Percentiles rank a stretch among this genome's conserved stretches.
phyloP scores from a whole-genome alignment of 2,797 vertebrate genomes.

The Knipowitschia caucasica region DNA sequence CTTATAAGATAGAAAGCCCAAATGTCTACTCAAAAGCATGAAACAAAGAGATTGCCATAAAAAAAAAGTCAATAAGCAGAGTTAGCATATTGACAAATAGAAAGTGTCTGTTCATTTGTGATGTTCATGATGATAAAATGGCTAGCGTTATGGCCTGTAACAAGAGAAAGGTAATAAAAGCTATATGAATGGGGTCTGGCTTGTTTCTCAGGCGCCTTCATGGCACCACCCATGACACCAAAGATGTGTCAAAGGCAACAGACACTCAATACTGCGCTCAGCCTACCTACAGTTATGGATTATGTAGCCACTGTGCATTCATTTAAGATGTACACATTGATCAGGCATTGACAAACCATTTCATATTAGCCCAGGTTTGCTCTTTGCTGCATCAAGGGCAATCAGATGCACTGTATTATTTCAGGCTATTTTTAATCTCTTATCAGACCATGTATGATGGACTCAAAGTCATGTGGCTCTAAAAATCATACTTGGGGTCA shows the following conservation, averaged over 20 bases:
- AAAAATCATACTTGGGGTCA: constrained; percentile 28
- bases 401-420: constrained; percentile 50
- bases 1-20: not conserved
- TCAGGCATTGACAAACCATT: constrained; percentile 69
- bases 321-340: constrained; percentile 70
- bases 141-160: constrained; percentile 56
- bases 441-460: constrained; percentile 50
- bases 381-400: constrained; percentile 66
- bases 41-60: constrained; percentile 36
- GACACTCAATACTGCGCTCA: constrained; percentile 64
- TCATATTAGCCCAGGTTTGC: constrained; percentile 58
- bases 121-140: constrained; percentile 63
- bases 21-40: not conserved
- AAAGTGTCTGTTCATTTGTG: constrained; percentile 49
- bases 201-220: constrained; percentile 64
- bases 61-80: constrained; percentile 41
- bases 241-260: constrained; percentile 71
- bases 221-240: constrained; percentile 73
- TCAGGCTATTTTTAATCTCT: constrained; percentile 58
- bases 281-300: constrained; percentile 54
- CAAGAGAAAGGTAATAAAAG: constrained; percentile 69
- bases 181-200: constrained; percentile 58
- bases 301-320: constrained; percentile 48
- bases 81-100: constrained; percentile 62
- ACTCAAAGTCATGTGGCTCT: constrained; percentile 45